A percentile compares a stretch with the other conserved stretches of the same genome.
These are phyloP conservation scores for Didymodactylos carnosus DNA, from an alignment of 2,888 invertebrate species.

Conservation along the genomic window DNA sequence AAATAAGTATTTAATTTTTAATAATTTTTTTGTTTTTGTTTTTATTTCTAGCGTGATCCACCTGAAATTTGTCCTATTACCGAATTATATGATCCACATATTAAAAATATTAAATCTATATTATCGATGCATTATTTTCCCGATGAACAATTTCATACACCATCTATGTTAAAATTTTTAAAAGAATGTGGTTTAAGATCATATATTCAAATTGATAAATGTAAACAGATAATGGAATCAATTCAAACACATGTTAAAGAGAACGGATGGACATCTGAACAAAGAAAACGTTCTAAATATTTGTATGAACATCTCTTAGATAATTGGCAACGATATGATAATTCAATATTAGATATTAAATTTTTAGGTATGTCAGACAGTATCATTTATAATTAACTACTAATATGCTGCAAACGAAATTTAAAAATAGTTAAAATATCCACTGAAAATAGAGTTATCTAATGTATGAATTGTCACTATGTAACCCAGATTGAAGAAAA, in stretches of 20 bases:
- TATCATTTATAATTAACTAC: too few relatives aligned
- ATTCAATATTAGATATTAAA: conserved; percentile 5
- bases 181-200: conserved; percentile 11
- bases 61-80: neutral
- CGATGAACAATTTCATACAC: conserved; percentile 10
- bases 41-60: neutral
- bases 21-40: neutral
- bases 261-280: conserved; percentile 5
- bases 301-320: conserved; percentile 5
- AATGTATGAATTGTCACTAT: too few relatives aligned
- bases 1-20: neutral
- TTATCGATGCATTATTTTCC: conserved; percentile 4
- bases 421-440: too few relatives aligned
- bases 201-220: conserved; percentile 6
- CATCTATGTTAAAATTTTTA: conserved; percentile 2
- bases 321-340: conserved; percentile 12
- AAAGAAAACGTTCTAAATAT: conserved; percentile 2
- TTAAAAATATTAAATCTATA: neutral
- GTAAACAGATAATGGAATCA: conserved; percentile 8
- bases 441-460: too few relatives aligned
- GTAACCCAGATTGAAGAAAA: too few relatives aligned
- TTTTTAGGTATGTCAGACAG: too few relatives aligned
- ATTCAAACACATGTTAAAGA: neutral
- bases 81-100: conserved; percentile 10
- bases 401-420: too few relatives aligned